Base-by-base conservation (phyloP, 1,140 invertebrate species). In the Trichonephila clavata region DNA sequence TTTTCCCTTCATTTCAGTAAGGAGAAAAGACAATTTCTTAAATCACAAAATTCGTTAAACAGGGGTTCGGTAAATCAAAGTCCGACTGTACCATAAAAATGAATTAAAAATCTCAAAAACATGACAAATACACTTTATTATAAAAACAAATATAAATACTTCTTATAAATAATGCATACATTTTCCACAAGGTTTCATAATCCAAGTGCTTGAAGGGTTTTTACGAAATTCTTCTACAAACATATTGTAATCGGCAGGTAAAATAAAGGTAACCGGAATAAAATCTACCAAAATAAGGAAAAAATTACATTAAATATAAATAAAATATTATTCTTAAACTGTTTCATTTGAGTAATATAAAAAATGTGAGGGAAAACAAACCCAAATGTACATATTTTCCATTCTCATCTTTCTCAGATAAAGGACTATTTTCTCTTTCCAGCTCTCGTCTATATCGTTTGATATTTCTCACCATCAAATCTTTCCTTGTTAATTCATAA, bases 151-250 rank as follows among this genome's bases (percentile, higher is more conserved):
- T 50, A 80, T 43, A 32, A 32, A 32, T 16, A 80, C 16, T 13
- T 24, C 10, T 21, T 24, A n/a, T 60, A 16, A 27, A 77, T 32
- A n/a, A 13, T 80, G 98, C 95, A 98, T 98, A 20, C 98, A 98
- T 95, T 98, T 98, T 32, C 98, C 98, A 95, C 98, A 98, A 0
- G 99, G 99, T 95, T 99, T 99, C 98, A 99, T 99, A 92, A 99
- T 99, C 98, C 98, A 99, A 0, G 98, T 99, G 93, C 98, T 98
- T 94, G 98, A 97, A 0, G 98, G 98, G 92, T 98, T 98, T 95
- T 98, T 98, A 59, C 96, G 95, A 95, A 99, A 99, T 95, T 99
- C 98, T 95, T 99, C 98, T 0, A 99, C 98, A 96, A 99, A 99
- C 97, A 99, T 97, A 95, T 99, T 99, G 95, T 99, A 99, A 96